Evolutionary conservation across 2,888 invertebrate genomes (phyloP), one percentile per base, ranked within the genome.

Genomic region (Malthinus flaveolus): DNA sequence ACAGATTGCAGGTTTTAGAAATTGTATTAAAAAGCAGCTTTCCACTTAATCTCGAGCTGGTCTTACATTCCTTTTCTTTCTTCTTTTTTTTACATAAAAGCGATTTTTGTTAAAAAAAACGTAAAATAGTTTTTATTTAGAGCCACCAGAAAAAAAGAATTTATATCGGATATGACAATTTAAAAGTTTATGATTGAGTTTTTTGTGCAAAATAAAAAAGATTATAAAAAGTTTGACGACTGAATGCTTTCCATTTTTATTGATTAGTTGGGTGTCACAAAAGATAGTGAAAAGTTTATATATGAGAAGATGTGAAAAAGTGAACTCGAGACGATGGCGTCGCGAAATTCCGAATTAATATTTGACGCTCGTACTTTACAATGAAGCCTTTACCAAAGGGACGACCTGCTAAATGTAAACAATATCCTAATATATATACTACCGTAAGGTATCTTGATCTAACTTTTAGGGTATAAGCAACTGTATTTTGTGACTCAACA

Each of bases 181-280:
- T 50, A 59, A 52, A 59, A 59, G 32, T 59, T 59, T 59, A 45
- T 51, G 59, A 59, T 59, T 49, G 55, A 59, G 59, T 59, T 58
- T 59, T 50, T 44, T 55, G 54, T 50, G 36, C 54, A 55, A 55
- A 54, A 59, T 59, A 59, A 55, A 50, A 59, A 55, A 59, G 54
- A 54, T 59, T 55, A 59, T 59, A 59, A 59, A 55, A 59, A 59
- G 55, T 59, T 59, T 54, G 59, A 55, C 59, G 59, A 59, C 55
- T 59, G 59, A 59, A 59, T 59, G 59, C 50, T 45, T 58, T 55
- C 55, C 54, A 59, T 54, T 50, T 59, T 59, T 59, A 59, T 59
- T 59, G 59, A 59, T 59, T 59, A 55, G 54, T 54, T n/a, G 47
- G 50, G 50, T 50, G 59, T 49, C 50, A 49, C 42, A 54, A 49